Base-by-base conservation (phyloP, 1,140 invertebrate species). In the Papilio xuthus region DNA sequence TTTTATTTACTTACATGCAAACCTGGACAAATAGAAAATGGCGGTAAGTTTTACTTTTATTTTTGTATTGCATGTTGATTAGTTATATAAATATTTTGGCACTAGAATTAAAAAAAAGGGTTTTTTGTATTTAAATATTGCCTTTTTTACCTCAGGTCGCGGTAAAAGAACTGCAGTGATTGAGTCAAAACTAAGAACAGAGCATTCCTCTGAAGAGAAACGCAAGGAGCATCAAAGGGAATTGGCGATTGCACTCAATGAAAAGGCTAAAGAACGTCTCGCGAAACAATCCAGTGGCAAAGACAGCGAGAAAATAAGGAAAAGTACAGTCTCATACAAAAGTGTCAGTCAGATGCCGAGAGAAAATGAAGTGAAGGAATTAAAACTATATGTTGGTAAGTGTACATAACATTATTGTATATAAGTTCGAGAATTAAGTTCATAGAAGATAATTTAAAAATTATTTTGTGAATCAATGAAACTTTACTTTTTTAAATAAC, bases 171-270 rank as follows among this genome's bases (percentile, higher is more conserved):
- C 97, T 71, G 98, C 99, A 7, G 97, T 99, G 10, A 95, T 99
- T 26, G 98, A 99, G 87, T 98, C 97, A 0, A 99, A 99, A 94
- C 95, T 99, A 8, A 95, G 99, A 86, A 99, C 98, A 73, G 99
- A 99, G 90, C 97, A 98, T 84, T 99, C 98, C 28, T 97, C 98
- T 0, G 99, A 99, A 94, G 99, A 99, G 84, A 99, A 99, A 93
- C 95, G 99, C 23, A 98, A 99, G 87, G 96, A 98, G 86, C 98
- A 99, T 95, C 99, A 99, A 90, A 98, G 98, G 85, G 99, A 99
- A 94, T 94, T 99, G 42, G 98, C 98, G 0, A 95, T 97, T 71
- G 96, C 97, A 78, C 93, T 99, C 12, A 99, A 99, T 89, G 97
- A 98, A 89, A 97, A 97, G 74, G 99, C 99, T 0, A 97, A 97